A percentile compares a stretch with the other conserved stretches of the same genome.
Evolutionary conservation across 2,888 invertebrate species (phyloP).

Genomic region (Sussaba pulchella): DNA sequence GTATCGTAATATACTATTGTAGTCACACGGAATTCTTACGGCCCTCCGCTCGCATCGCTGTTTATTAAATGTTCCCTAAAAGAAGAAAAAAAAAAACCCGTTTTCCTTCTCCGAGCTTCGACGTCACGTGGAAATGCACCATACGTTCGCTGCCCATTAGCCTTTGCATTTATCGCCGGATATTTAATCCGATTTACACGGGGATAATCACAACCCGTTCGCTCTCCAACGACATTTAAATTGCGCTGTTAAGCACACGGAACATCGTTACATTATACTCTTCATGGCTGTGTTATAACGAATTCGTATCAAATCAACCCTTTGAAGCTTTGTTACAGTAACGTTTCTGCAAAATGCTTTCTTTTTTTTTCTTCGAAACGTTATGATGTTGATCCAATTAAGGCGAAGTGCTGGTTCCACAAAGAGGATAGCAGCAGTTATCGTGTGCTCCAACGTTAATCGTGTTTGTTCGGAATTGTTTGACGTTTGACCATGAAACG

Average conservation of each 20-base stretch:
- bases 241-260: background rate
- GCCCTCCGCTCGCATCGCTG: conserved; percentile 16
- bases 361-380: too few species aligned
- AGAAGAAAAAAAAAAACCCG: too few species aligned
- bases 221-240: conserved; percentile 20
- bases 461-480: too few species aligned
- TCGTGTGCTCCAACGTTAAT: too few species aligned
- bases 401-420: too few species aligned
- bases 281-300: background rate
- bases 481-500: too few species aligned
- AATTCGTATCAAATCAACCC: conserved; percentile 35
- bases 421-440: too few species aligned
- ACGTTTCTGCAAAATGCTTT: conserved; percentile 7
- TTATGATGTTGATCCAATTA: conserved; percentile 44
- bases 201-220: background rate
- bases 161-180: conserved; percentile 30
- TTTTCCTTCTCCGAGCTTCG: background rate
- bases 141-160: conserved; percentile 31
- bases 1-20: too few species aligned
- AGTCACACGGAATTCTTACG: conserved; percentile 44
- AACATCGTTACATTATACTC: background rate
- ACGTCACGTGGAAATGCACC: background rate
- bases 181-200: conserved; percentile 41
- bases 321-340: conserved; percentile 52
- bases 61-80: conserved; percentile 59